Conservation (phyloP, 2,113 vertebrate genomes). For the Tyrannus savana region DNA sequence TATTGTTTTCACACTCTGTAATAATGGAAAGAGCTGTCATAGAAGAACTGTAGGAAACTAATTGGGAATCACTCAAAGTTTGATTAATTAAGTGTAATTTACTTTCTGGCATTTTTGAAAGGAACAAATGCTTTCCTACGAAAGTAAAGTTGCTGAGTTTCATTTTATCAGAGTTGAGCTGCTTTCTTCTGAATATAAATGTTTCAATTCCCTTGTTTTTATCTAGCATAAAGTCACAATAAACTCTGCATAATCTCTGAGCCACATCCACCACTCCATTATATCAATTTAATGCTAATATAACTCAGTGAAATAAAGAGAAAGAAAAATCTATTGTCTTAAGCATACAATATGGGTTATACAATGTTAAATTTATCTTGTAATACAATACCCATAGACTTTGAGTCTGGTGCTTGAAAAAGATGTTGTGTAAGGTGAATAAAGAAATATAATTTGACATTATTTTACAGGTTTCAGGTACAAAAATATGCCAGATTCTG, state of each 20-base stretch:
- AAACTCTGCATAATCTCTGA: neutral
- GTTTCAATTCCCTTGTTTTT: neutral
- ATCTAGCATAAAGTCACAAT: neutral
- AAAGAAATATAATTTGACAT: neutral
- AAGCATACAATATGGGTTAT: neutral
- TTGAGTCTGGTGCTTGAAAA: neutral
- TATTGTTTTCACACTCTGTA: conserved; percentile 40
- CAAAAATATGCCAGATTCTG: neutral
- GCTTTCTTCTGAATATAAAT: conserved; percentile 4
- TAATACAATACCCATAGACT: neutral
- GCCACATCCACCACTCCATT: neutral
- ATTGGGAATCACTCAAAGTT: conserved; percentile 54
- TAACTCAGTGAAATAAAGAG: conserved; percentile 21
- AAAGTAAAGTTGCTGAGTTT: conserved; percentile 16
- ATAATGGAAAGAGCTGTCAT: conserved; percentile 47
- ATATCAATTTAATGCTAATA: neutral
- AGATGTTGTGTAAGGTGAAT: neutral
- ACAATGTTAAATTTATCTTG: neutral
- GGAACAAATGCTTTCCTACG: conserved; percentile 5
- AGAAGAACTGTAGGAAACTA: conserved; percentile 55
- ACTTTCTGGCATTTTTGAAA: conserved; percentile 44
- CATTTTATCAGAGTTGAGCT: neutral
- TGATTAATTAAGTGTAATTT: conserved; percentile 61
- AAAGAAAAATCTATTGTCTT: neutral
- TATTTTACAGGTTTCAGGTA: neutral